phyloP scores from a whole-genome alignment of 2,888 invertebrate species.

The Pristionchus arcanus region DNA sequence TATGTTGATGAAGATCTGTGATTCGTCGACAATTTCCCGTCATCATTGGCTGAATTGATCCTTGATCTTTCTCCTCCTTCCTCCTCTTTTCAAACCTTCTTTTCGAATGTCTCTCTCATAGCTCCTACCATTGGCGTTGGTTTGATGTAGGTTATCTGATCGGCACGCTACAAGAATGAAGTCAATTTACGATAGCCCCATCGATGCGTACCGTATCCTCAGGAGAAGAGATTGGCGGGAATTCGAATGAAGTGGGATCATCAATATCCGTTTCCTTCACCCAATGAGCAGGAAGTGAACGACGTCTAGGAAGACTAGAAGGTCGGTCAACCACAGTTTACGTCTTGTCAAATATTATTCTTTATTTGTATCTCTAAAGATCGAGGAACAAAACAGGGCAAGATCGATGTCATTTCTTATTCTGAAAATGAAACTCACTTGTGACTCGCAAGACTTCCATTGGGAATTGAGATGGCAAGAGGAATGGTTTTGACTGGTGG shows the following conservation, averaged over 20 bases:
- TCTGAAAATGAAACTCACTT: not conserved
- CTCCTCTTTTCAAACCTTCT: not conserved
- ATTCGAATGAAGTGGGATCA: constrained; percentile 44
- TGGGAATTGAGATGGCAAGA: constrained; percentile 46
- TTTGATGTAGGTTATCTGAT: not conserved
- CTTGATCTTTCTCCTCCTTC: not conserved
- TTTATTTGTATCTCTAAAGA: not conserved
- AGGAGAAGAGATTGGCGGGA: constrained; percentile 38
- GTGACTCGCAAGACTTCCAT: constrained; percentile 4
- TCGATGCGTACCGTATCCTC: constrained; percentile 32
- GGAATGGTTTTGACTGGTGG: constrained; percentile 22
- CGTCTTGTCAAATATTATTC: not conserved
- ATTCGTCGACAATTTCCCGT: constrained; percentile 48
- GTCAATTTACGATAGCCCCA: not conserved
- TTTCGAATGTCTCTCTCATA: constrained; percentile 46
- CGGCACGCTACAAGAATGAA: not conserved
- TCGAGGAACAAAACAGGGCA: too few relatives aligned
- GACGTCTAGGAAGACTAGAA: constrained; percentile 28
- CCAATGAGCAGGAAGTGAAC: constrained; percentile 40
- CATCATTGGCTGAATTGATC: constrained; percentile 39
- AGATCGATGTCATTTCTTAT: not conserved
- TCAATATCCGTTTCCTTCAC: constrained; percentile 56
- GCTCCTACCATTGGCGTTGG: constrained; percentile 35
- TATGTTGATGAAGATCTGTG: constrained; percentile 33
- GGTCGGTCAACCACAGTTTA: not conserved